Evolutionary conservation across 2,888 invertebrate genomes (phyloP), one percentile per base, ranked within the genome.

Genomic region (Netelia melanura): DNA sequence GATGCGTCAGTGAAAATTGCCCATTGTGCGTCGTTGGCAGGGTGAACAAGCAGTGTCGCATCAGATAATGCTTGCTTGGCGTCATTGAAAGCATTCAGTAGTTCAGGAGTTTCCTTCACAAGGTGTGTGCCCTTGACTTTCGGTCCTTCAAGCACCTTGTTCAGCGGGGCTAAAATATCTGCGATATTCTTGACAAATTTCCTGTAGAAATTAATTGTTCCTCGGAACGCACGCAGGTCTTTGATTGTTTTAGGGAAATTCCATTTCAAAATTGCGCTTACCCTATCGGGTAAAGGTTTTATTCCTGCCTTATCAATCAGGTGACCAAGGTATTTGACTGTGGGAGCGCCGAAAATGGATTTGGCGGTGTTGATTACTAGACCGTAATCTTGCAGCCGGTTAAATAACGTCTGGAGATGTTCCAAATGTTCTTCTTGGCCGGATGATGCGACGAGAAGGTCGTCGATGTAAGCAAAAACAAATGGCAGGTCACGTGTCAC

Each of bases 321-420:
- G 65, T 87, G 84, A 2, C 89, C 90, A 0, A 90, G 79, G 56
- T 84, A 90, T 3, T 48, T 21, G 0, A 89, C 71, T 64, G 86
- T 71, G 3, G 76, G 0, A 14, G 38, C 48, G 1, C 86, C 86
- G 17, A 89, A 83, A 0, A 54, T 74, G 43, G 88, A 88, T 65
- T 90, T 90, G 0, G 74, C 70, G 0, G 75, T 23, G 38, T 90
- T 90, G 3, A 90, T 56, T 10, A 61, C 61, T 0, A 90, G 62
- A 3, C 86, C 87, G 64, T 77, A 83, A 3, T 87, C 25, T 0
- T 84, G 11, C 1, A 89, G 77, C 11, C 87, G 81, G 44, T 85
- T 8, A 23, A 89, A 78, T 0, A 88, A 81, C 6, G 17, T 1
- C 2, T 67, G 17, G 0, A 90, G 38, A 52, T 86, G 83, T 10